Evolutionary conservation across 2,888 invertebrate species (phyloP), one percentile per base, ranked within the genome.

Genomic region (Scaptomyza flava): DNA sequence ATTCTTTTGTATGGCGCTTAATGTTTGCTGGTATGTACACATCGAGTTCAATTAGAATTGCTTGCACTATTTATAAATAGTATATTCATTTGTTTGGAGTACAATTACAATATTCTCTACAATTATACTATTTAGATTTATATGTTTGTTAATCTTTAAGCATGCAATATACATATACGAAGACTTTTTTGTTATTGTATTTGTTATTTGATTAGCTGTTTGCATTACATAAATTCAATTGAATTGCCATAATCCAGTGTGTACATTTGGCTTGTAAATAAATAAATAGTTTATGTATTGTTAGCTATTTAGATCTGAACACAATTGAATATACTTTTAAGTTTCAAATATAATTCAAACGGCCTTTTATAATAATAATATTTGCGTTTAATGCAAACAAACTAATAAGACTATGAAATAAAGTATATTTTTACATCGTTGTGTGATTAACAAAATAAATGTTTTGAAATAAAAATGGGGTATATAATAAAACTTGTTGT

Each of bases 171-270:
- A 38, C 38, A 12, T 17, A 30, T 30, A 17, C 23, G 2, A 14
- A 14, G 2, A n/a, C 11, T 33, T 11, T 33, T 41, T 41, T 17
- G 20, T 53, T 11, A 14, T 56, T 56, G 30, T 6, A 3, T 31
- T 52, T 30, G 31, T 41, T 20, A 42, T 52, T 52, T 42, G 30
- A 30, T 41, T 41, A 11, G 20, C 31, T 9, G 54, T 17, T 54
- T 54, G 54, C 17, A 17, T 17, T 30, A 23, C 9, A 27, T 11
- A 3, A 36, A 36, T 53, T 52, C 34, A 23, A 27, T 34, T 50
- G 23, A 50, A 36, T 36, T 50, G 23, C 36, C 6, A 11, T 27
- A 51, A 51, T 38, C 51, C 14, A 11, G 6, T 51, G 23, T 51
- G 23, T 6, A 36, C 11, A 36, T 27, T 27, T 36, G 3, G 1